Percentiles rank a stretch among this genome's conserved stretches.
phyloP scores from a whole-genome alignment of 2,797 vertebrate genomes.

The Philypnodon macrostomus region DNA sequence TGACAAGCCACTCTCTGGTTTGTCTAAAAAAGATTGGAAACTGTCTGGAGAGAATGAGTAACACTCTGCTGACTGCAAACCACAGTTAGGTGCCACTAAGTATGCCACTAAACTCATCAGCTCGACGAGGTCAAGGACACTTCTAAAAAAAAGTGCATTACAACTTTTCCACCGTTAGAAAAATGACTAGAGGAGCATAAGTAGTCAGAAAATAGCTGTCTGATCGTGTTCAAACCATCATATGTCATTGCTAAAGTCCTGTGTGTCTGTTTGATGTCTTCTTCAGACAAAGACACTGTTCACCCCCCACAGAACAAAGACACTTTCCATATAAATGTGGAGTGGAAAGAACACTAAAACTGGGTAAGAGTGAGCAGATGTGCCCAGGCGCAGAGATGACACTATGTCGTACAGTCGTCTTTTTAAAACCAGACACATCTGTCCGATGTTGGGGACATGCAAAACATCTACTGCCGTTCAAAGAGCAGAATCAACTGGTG shows the following conservation, averaged over 20 bases:
- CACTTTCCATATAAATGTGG: conserved; percentile 71
- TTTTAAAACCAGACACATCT: conserved; percentile 67
- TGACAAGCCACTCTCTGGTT: conserved; percentile 33
- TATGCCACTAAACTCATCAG: conserved; percentile 13
- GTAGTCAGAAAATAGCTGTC: conserved; percentile 57
- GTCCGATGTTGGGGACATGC: conserved; percentile 64
- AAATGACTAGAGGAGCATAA: conserved; percentile 16
- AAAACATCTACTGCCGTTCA: conserved; percentile 51
- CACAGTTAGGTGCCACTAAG: conserved; percentile 24
- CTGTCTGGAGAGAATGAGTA: conserved; percentile 33
- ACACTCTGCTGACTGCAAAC: conserved; percentile 25
- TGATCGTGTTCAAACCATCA: conserved; percentile 58
- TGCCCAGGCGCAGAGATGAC: conserved; percentile 67
- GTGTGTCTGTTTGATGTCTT: conserved; percentile 52
- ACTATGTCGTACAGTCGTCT: no score
- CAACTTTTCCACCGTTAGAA: conserved; percentile 42
- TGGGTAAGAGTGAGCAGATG: conserved; percentile 70
- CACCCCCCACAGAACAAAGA: conserved; percentile 69
- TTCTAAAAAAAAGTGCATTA: conserved; percentile 19
- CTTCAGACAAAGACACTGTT: conserved; percentile 58
- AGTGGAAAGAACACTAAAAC: conserved; percentile 72
- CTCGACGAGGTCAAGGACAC: conserved; percentile 9
- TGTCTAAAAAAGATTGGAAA: conserved; percentile 29
- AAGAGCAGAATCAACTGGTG: conserved; percentile 45
- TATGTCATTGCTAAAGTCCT: conserved; percentile 42